phyloP scores from a whole-genome alignment of 2,113 vertebrate species.

The Gasterosteus nipponicus region DNA sequence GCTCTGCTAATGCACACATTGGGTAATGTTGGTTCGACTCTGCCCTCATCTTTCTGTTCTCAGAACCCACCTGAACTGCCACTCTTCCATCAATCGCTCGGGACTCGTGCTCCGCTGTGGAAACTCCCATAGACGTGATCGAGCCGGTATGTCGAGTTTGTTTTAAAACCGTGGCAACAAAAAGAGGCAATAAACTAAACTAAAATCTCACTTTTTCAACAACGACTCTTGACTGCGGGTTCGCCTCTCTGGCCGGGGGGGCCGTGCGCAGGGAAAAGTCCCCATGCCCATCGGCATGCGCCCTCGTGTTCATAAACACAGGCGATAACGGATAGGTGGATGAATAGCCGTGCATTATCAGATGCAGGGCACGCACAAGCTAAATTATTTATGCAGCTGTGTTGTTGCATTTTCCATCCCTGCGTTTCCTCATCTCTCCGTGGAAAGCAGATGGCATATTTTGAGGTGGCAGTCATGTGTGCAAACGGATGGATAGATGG shows the following conservation, averaged over 20 bases:
- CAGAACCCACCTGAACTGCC: constrained; percentile 82
- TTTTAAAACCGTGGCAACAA: too few relatives aligned
- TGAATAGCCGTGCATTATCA: constrained; percentile 34
- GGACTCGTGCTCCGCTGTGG: constrained; percentile 83
- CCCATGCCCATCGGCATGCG: background rate
- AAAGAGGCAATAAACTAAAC: too few relatives aligned
- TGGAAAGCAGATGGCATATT: constrained; percentile 73
- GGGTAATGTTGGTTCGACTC: constrained; percentile 1
- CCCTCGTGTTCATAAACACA: constrained; percentile 30
- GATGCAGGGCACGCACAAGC: constrained; percentile 53
- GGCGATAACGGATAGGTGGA: constrained; percentile 42
- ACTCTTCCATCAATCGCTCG: constrained; percentile 81
- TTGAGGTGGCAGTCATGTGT: constrained; percentile 65
- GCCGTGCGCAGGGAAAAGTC: too few relatives aligned
- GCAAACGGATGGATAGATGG: constrained; percentile 40
- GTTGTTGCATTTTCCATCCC: constrained; percentile 43
- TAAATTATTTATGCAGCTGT: constrained; percentile 74
- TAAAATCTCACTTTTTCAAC: too few relatives aligned
- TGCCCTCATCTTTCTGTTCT: too few relatives aligned
- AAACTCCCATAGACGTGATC: constrained; percentile 64
- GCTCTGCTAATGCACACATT: background rate
- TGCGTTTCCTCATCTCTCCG: constrained; percentile 43
- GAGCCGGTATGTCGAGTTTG: too few relatives aligned
- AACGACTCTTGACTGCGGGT: too few relatives aligned
- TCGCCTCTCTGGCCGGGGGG: too few relatives aligned